Conservation (phyloP, 92 coral and sea anemone genomes). For the Epizoanthus scotinus region DNA sequence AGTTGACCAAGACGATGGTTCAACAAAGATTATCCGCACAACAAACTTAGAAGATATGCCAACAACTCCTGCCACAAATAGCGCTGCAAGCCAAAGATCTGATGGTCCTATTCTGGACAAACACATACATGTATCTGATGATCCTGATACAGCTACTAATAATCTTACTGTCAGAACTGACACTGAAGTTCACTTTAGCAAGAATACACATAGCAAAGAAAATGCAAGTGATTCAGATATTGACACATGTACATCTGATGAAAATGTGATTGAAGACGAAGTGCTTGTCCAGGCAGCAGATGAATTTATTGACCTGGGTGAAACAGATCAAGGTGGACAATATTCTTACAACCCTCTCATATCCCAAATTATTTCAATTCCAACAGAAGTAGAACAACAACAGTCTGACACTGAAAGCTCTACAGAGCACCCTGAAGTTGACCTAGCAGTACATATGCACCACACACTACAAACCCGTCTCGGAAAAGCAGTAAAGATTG, state of each 20-base stretch:
- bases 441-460: background rate
- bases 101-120: background rate
- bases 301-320: constrained; percentile 7
- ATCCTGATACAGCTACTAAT: constrained; percentile 5
- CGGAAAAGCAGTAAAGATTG: constrained; percentile 9
- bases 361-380: background rate
- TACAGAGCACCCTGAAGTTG: background rate
- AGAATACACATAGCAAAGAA: background rate
- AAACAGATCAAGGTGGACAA: background rate
- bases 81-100: background rate
- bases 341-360: background rate
- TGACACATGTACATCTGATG: too few relatives aligned
- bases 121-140: background rate
- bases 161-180: background rate
- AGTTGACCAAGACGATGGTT: constrained; percentile 43
- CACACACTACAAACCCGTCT: constrained; percentile 12
- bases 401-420: background rate
- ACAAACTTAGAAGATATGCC: background rate
- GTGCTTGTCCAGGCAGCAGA: constrained; percentile 22
- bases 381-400: background rate
- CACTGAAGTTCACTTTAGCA: background rate
- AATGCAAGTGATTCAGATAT: background rate
- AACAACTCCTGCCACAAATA: background rate
- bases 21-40: constrained; percentile 29
- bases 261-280: background rate